These are phyloP conservation scores for Hypsopygia costalis DNA, from an alignment of 2,888 invertebrate species.

Conservation along the genomic window DNA sequence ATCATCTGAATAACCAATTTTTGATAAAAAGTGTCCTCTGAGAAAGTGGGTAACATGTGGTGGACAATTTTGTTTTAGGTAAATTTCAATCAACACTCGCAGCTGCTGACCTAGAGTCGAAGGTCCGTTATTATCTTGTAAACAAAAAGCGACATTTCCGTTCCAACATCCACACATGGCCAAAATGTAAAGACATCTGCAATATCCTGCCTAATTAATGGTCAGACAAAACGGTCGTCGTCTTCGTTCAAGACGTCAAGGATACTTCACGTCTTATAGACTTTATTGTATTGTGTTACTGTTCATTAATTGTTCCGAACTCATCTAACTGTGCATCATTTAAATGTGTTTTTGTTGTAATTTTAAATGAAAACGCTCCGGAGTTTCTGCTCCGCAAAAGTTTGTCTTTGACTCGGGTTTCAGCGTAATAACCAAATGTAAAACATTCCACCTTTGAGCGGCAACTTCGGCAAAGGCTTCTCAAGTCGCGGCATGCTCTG, in stretches of 20 bases:
- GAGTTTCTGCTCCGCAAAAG: conserved; percentile 26
- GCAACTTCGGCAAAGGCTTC: conserved; percentile 69
- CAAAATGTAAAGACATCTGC: conserved; percentile 58
- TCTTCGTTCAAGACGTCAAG: conserved; percentile 26
- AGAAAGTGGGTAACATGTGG: conserved; percentile 47
- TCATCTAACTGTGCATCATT: too few species aligned
- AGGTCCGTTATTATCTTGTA: conserved; percentile 53
- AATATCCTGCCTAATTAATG: conserved; percentile 45
- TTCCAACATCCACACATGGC: conserved; percentile 49
- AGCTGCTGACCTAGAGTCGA: conserved; percentile 56
- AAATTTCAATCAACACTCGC: conserved; percentile 50
- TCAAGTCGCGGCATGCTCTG: conserved; percentile 53
- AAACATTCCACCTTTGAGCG: conserved; percentile 71
- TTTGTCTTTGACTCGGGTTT: conserved; percentile 37
- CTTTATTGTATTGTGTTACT: conserved; percentile 4
- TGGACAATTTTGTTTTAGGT: conserved; percentile 2
- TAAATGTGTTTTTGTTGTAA: conserved; percentile 2
- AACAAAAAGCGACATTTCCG: conserved; percentile 65
- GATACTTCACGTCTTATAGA: conserved; percentile 34
- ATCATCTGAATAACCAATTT: conserved; percentile 48
- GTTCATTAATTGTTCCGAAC: not conserved
- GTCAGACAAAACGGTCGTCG: too few species aligned
- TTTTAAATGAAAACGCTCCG: conserved; percentile 5
- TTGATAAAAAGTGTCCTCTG: conserved; percentile 39
- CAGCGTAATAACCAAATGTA: conserved; percentile 63